These are phyloP conservation scores for Ia io DNA, from an alignment of 2,113 vertebrate genomes.

Conservation along the genomic window DNA sequence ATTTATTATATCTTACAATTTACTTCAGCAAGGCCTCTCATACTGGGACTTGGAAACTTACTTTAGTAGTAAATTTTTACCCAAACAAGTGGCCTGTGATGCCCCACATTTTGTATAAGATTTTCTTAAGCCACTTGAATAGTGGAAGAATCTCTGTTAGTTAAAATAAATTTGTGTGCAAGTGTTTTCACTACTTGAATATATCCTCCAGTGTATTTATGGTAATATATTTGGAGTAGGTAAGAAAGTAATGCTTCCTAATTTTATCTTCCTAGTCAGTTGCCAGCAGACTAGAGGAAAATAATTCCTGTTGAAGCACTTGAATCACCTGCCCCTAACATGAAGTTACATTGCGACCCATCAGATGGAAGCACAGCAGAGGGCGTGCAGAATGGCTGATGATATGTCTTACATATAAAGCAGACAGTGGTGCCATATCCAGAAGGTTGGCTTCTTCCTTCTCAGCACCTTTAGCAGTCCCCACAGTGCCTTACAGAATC, in stretches of 20 bases:
- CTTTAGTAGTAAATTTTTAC: conserved; percentile 21
- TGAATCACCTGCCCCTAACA: conserved; percentile 75
- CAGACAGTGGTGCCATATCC: conserved; percentile 76
- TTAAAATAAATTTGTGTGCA: conserved; percentile 25
- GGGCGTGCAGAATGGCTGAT: conserved; percentile 67
- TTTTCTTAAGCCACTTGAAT: not conserved
- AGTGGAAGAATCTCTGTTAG: not conserved
- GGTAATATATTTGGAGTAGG: conserved; percentile 35
- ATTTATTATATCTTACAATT: not conserved
- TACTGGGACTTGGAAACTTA: not conserved
- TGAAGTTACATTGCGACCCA: conserved; percentile 73
- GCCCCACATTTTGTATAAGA: not conserved
- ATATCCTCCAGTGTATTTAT: conserved; percentile 34
- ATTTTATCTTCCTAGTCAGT: conserved; percentile 80
- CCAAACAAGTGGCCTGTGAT: not conserved
- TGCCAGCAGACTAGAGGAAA: conserved; percentile 79
- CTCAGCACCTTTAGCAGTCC: conserved; percentile 72
- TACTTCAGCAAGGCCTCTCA: not conserved
- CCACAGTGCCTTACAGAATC: conserved; percentile 19
- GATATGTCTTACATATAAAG: conserved; percentile 72
- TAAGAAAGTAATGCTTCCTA: conserved; percentile 76
- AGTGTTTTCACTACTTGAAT: conserved; percentile 41
- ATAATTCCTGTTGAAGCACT: conserved; percentile 76
- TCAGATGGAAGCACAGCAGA: conserved; percentile 75
- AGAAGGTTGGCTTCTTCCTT: conserved; percentile 78